phyloP scores from a whole-genome alignment of 2,888 invertebrate species.

The Stegana nigrithorax region DNA sequence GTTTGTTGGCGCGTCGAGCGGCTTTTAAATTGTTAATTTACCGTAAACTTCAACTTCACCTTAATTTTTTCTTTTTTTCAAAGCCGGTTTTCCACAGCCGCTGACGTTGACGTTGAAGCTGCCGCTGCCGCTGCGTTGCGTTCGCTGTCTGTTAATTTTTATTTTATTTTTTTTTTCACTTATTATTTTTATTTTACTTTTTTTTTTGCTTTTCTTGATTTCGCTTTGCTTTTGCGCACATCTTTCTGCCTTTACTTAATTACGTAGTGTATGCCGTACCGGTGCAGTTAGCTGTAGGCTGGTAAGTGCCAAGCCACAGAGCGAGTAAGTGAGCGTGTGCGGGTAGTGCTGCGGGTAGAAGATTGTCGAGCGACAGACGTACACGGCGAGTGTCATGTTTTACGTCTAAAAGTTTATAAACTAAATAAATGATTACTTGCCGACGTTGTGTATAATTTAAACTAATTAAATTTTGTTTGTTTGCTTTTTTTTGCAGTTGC shows the following conservation, averaged over 20 bases:
- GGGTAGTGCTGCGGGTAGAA: no score
- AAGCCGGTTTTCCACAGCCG: background rate
- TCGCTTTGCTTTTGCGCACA: no score
- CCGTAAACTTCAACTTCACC: slow-evolving; percentile 69
- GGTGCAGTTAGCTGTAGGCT: no score
- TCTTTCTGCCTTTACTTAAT: no score
- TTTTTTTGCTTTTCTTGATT: no score
- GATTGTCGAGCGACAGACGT: no score
- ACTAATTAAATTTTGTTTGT: slow-evolving; percentile 1
- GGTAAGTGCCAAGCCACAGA: no score
- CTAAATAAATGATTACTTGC: background rate
- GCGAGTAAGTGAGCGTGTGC: no score
- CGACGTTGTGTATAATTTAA: background rate
- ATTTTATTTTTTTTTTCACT: background rate
- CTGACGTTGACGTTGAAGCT: no score
- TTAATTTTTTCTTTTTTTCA: no score
- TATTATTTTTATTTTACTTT: background rate
- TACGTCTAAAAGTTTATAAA: background rate
- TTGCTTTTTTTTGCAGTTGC: background rate
- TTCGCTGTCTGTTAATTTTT: background rate
- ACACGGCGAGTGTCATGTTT: background rate
- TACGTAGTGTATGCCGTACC: no score
- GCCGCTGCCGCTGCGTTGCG: no score
- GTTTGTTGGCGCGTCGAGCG: slow-evolving; percentile 5
- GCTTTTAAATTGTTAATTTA: slow-evolving; percentile 62